Percentiles rank a stretch among this genome's conserved stretches.
Conservation (phyloP, 2,797 vertebrate species). For the Xenopus petersii region DNA sequence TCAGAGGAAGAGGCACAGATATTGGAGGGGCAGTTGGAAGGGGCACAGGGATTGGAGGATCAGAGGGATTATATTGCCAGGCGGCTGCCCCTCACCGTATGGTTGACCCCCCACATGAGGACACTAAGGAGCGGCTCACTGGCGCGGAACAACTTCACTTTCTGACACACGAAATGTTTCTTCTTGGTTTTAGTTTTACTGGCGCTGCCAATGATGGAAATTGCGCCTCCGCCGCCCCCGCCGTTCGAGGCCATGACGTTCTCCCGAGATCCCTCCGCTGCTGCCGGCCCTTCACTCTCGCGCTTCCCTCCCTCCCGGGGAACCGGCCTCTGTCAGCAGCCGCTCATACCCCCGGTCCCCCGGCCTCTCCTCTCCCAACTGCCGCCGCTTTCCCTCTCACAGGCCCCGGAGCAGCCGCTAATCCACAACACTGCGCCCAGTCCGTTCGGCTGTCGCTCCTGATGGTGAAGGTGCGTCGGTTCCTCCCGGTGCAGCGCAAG, state of each 20-base stretch:
- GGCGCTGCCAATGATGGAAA: slow-evolving; percentile 52
- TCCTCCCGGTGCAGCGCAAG: background rate
- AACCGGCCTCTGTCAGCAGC: background rate
- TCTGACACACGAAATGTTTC: slow-evolving; percentile 93
- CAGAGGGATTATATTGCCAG: too few relatives aligned
- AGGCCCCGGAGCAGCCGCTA: too few relatives aligned
- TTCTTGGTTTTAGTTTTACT: slow-evolving; percentile 75
- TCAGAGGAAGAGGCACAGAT: too few relatives aligned
- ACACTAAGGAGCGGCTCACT: slow-evolving; percentile 89
- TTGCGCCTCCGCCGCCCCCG: slow-evolving; percentile 37
- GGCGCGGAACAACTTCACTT: slow-evolving; percentile 90
- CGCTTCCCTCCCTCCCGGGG: slow-evolving; percentile 31
- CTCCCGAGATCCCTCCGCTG: slow-evolving; percentile 32
- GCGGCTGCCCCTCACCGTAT: slow-evolving; percentile 66
- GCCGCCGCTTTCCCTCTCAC: slow-evolving; percentile 15
- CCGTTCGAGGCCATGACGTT: slow-evolving; percentile 59
- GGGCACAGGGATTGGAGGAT: too few relatives aligned
- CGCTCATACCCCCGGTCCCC: slow-evolving; percentile 43
- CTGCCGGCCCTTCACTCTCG: slow-evolving; percentile 51
- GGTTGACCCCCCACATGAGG: slow-evolving; percentile 93
- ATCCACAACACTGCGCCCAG: too few relatives aligned
- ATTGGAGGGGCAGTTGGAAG: too few relatives aligned
- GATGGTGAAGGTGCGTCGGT: background rate
- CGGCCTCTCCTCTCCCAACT: slow-evolving; percentile 22
- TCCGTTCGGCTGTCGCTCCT: too few relatives aligned